Evolutionary conservation across 2,113 vertebrate genomes (phyloP).

Genomic region (Bufo bufo): DNA sequence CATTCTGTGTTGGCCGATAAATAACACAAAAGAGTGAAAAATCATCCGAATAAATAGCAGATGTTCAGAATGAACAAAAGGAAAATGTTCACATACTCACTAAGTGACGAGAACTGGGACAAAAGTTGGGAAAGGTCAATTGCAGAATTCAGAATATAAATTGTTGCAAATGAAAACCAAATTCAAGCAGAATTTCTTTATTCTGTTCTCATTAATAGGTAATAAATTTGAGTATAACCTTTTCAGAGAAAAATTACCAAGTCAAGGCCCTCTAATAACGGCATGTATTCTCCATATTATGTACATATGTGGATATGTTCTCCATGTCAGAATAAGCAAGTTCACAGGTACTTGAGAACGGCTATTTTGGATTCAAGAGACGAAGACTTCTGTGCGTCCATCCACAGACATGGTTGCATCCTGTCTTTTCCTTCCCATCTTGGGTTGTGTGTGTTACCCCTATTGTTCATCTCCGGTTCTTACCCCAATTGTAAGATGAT

Average conservation of each 20-base stretch:
- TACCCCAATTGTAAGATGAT: too few relatives aligned
- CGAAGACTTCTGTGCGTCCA: too few relatives aligned
- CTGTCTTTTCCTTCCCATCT: too few relatives aligned
- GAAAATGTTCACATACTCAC: not conserved
- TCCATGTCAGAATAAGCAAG: not conserved
- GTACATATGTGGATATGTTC: not conserved
- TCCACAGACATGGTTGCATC: too few relatives aligned
- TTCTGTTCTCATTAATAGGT: not conserved
- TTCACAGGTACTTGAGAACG: too few relatives aligned
- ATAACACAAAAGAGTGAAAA: not conserved
- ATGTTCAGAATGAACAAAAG: not conserved
- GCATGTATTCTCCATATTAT: not conserved
- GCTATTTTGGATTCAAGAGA: too few relatives aligned
- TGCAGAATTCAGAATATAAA: not conserved
- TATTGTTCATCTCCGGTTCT: too few relatives aligned
- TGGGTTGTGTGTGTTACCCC: too few relatives aligned
- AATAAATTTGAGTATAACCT: not conserved
- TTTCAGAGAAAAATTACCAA: not conserved
- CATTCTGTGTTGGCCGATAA: not conserved
- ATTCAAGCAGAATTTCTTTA: not conserved
- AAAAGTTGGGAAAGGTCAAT: slow-evolving; percentile 25
- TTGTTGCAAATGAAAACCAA: slow-evolving; percentile 15
- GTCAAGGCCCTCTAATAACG: not conserved
- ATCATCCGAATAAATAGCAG: not conserved
- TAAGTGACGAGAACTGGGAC: not conserved